Conservation (phyloP, 2,888 invertebrate species). For the Podotricha telesiphe region DNA sequence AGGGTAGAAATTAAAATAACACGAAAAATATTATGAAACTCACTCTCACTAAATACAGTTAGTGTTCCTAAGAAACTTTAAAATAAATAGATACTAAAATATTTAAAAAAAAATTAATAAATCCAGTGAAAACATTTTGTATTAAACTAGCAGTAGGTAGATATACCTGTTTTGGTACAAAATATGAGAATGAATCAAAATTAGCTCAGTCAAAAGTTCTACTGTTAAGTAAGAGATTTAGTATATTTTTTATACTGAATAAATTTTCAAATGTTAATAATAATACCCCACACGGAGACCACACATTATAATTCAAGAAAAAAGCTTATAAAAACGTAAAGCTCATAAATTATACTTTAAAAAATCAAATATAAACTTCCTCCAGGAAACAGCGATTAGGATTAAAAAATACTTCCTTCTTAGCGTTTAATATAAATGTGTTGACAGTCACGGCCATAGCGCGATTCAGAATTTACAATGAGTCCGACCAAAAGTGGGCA, state of each 20-base stretch:
- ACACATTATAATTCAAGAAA: constrained; percentile 20
- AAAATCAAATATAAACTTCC: constrained; percentile 65
- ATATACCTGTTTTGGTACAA: no score
- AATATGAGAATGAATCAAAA: no score
- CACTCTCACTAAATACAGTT: no score
- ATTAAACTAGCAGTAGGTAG: no score
- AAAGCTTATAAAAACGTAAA: constrained; percentile 3
- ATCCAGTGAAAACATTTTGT: no score
- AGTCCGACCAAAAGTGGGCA: constrained; percentile 72
- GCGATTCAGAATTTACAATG: constrained; percentile 66
- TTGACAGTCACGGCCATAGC: constrained; percentile 75
- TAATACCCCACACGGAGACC: constrained; percentile 9
- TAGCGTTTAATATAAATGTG: constrained; percentile 68
- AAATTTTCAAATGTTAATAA: not conserved
- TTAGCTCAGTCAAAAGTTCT: no score
- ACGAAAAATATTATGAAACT: no score
- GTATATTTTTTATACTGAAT: not conserved
- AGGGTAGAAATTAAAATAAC: no score
- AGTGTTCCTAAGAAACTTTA: no score
- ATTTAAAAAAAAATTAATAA: no score
- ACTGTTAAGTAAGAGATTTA: no score
- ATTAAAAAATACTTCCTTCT: constrained; percentile 72
- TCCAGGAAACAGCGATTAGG: constrained; percentile 59
- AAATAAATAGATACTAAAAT: no score
- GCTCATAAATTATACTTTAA: constrained; percentile 41